Conservation (phyloP, 1,140 invertebrate species). For the Brachionus calyciflorus region DNA sequence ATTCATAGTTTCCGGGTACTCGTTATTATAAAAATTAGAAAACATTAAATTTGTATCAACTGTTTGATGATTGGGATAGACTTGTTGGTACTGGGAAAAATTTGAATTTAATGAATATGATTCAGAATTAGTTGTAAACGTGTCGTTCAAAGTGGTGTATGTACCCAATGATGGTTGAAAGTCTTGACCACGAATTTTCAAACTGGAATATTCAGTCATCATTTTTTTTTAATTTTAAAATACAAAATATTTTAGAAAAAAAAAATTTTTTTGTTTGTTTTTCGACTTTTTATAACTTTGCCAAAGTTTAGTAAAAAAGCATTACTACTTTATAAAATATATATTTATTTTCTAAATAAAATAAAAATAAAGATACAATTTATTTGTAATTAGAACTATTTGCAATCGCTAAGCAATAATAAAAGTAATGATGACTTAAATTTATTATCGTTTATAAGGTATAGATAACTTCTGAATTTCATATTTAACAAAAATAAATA, state of each 20-base stretch:
- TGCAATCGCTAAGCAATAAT: not conserved
- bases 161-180: slow-evolving; percentile 21
- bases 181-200: slow-evolving; percentile 4
- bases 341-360: not conserved
- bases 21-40: not conserved
- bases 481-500: not conserved
- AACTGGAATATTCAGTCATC: slow-evolving; percentile 35
- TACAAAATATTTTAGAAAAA: too few species aligned
- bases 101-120: not conserved
- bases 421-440: slow-evolving; percentile 32
- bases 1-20: not conserved
- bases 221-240: not conserved
- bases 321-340: slow-evolving; percentile 5
- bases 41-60: not conserved
- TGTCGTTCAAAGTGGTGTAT: not conserved
- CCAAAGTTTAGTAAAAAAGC: slow-evolving; percentile 19
- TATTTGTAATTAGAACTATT: slow-evolving; percentile 35
- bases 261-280: too few species aligned
- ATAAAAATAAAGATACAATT: slow-evolving; percentile 42
- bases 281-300: slow-evolving; percentile 17
- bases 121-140: not conserved
- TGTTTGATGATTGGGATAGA: not conserved
- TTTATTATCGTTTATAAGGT: slow-evolving; percentile 40
- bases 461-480: slow-evolving; percentile 10
- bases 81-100: slow-evolving; percentile 30